phyloP scores from a whole-genome alignment of 2,113 vertebrate species.

The Herpetotheres cachinnans region DNA sequence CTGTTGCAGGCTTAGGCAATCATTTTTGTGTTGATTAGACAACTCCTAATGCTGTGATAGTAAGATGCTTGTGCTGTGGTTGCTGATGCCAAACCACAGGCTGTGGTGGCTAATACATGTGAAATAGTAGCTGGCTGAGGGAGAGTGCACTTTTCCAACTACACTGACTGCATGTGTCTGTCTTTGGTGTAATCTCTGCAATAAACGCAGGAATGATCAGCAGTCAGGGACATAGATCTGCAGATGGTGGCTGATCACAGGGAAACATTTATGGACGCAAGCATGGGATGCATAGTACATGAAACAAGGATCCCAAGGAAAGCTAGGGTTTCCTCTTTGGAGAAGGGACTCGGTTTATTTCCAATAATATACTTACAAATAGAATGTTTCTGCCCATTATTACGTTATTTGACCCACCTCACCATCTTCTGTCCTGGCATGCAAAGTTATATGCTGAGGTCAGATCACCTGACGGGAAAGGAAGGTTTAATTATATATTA shows the following conservation, averaged over 20 bases:
- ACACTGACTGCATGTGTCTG: neutral
- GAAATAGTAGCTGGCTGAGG: slow-evolving; percentile 8
- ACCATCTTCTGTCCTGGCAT: neutral
- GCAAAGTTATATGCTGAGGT: neutral
- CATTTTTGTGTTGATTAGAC: neutral
- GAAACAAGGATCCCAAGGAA: neutral
- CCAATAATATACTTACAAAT: neutral
- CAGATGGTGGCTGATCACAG: neutral
- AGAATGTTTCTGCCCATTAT: neutral
- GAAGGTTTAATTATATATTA: neutral
- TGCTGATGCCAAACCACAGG: slow-evolving; percentile 40
- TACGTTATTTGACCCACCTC: neutral
- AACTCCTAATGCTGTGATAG: neutral
- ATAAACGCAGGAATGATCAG: neutral
- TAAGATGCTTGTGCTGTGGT: neutral
- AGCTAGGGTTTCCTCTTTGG: neutral
- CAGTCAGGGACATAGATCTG: neutral
- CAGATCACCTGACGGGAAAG: neutral
- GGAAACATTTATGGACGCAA: neutral
- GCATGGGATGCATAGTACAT: neutral
- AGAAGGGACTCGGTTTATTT: neutral
- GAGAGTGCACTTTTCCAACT: neutral
- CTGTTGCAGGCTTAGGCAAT: neutral
- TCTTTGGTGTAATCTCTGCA: slow-evolving; percentile 21
- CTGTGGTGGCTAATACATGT: neutral